A percentile compares a stretch with the other conserved stretches of the same genome.
Conservation (phyloP, 2,113 vertebrate genomes). For the Protobothrops mucrosquamatus region DNA sequence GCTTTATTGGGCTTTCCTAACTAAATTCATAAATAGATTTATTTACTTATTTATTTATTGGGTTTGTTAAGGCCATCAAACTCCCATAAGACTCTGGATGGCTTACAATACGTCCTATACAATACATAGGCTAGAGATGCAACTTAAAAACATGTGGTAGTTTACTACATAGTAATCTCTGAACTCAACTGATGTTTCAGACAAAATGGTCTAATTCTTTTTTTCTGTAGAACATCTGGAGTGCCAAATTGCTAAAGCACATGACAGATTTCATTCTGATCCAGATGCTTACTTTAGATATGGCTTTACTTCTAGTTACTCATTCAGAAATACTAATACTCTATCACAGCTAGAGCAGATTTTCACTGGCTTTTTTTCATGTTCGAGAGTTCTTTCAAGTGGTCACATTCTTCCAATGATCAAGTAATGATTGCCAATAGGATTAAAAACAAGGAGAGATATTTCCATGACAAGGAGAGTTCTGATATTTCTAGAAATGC, state of each 20-base stretch:
- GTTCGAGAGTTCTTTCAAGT: neutral
- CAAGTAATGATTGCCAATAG: neutral
- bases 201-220: neutral
- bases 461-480: neutral
- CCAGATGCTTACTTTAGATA: neutral
- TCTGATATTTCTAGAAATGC: neutral
- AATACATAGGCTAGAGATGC: neutral
- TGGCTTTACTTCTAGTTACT: neutral
- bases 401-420: neutral
- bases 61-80: neutral
- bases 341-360: neutral
- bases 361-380: neutral
- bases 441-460: neutral
- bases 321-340: neutral
- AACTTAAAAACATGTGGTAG: neutral
- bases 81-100: neutral
- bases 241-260: neutral
- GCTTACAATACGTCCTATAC: neutral
- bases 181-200: neutral
- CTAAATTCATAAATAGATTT: neutral
- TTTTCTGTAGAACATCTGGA: neutral
- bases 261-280: neutral
- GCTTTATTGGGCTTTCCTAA: neutral
- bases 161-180: neutral
- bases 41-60: neutral